phyloP scores from a whole-genome alignment of 2,113 vertebrate genomes.

The Tenrec ecaudatus region DNA sequence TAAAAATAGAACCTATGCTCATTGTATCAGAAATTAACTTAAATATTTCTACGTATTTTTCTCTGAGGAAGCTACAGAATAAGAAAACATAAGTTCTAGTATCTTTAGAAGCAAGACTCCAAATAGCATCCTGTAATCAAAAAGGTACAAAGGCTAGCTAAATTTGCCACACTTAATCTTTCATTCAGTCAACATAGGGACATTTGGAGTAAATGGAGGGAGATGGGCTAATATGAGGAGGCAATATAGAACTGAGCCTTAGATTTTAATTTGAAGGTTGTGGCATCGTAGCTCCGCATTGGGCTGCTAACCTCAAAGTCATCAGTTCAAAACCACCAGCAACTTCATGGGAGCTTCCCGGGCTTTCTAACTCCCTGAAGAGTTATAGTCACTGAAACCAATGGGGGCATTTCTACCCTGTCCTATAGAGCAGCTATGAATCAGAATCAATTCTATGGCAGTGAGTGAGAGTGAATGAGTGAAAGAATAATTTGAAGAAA shows the following conservation, averaged over 20 bases:
- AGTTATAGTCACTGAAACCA: too few species aligned
- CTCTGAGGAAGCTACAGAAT: neutral
- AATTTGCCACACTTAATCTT: neutral
- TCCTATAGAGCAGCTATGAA: too few species aligned
- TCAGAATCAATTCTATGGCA: too few species aligned
- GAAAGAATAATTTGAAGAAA: conserved; percentile 18
- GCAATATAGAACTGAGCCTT: too few species aligned
- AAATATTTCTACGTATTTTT: conserved; percentile 4
- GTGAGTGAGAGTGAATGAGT: too few species aligned
- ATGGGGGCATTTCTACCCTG: too few species aligned
- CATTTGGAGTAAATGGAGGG: neutral
- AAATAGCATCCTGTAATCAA: neutral
- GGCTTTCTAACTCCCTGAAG: too few species aligned
- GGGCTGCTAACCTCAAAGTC: too few species aligned
- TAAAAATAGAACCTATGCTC: neutral
- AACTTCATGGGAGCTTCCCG: too few species aligned
- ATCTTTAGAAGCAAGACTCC: conserved; percentile 3
- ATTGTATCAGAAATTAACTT: neutral
- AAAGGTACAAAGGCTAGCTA: neutral
- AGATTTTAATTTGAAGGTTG: too few species aligned
- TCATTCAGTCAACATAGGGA: neutral
- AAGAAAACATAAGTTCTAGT: neutral
- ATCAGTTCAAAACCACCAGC: too few species aligned
- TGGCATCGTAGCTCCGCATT: too few species aligned
- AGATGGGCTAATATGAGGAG: neutral